Conservation (phyloP, 64 coral and sea anemone species). For the Cladopsammia gracilis region DNA sequence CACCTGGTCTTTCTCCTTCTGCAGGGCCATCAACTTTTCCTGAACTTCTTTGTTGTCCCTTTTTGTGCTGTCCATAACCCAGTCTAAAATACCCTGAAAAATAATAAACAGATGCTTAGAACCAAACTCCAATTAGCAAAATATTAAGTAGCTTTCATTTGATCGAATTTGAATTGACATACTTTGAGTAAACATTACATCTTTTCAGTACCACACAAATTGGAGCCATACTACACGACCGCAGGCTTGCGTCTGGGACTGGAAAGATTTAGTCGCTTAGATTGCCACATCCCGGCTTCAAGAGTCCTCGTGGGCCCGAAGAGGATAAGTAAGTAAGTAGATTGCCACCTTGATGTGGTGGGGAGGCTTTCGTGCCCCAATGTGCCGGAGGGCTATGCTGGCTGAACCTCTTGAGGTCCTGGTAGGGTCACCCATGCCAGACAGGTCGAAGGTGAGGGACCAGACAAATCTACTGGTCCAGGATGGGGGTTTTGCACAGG, state of each 20-base stretch:
- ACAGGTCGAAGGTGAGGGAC: neutral
- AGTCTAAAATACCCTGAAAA: conserved; percentile 96
- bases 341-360: neutral
- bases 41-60: conserved; percentile 99
- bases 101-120: neutral
- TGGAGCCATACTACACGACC: too few relatives aligned
- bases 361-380: neutral
- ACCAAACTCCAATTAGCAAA: neutral
- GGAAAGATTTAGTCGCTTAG: too few relatives aligned
- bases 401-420: conserved; percentile 10
- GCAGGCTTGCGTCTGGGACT: too few relatives aligned
- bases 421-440: neutral
- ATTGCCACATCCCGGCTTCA: too few relatives aligned
- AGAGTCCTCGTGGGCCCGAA: too few relatives aligned
- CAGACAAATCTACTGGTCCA: neutral
- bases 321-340: too few relatives aligned
- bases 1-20: conserved; percentile 99
- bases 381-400: neutral
- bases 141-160: too few relatives aligned
- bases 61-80: conserved; percentile 99
- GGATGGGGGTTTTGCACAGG: neutral
- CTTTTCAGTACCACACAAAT: too few relatives aligned
- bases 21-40: conserved; percentile 84
- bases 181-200: too few relatives aligned
- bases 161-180: too few relatives aligned